Evolutionary conservation across 1,140 invertebrate genomes (phyloP), one percentile per base, ranked within the genome.

Genomic region (Drosophila sulfurigaster): DNA sequence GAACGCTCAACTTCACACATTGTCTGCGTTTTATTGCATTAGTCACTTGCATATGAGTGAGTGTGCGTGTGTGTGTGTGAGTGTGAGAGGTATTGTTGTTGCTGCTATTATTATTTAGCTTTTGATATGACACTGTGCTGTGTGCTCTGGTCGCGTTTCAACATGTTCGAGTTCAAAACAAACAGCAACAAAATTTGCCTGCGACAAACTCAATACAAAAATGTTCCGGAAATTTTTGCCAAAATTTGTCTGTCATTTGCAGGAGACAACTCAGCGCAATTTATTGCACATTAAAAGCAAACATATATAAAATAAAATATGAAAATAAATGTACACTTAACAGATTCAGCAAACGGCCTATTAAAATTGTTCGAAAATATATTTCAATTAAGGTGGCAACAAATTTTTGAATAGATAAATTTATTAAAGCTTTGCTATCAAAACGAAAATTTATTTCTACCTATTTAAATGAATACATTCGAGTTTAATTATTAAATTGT

Each of bases 11-110:
- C 85, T 88, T 85, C 85, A 88, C 85, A 88, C 85, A 88, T 89
- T 88, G 85, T 85, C 75, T 81, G 85, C 71, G 69, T 76, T 88
- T 83, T 85, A 85, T 88, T 85, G 85, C 69, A 89, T 88, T 89
- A 88, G 85, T 71, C 63, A 63, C 16, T 41, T 49, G 32, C 20
- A 25, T 59, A 38, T 11, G 35, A 38, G 35, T 7, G 6, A 7
- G 52, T 72, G 45, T 59, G 65, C 58, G 48, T 58, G 60, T 16
- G 25, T 10, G 16, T 59, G 13, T 45, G 28, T 25, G 11, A 43
- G 30, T 38, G 16, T 16, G 59, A 51, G 65, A 6, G n/a, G 11
- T 25, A 28, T 20, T 72, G 30, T 46, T 51, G 35, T 32, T 62
- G 67, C 15, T 51, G 32, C 49, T 66, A 43, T 30, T 58, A 35